phyloP scores from a whole-genome alignment of 2,797 vertebrate genomes.

The Margarornis squamiger region DNA sequence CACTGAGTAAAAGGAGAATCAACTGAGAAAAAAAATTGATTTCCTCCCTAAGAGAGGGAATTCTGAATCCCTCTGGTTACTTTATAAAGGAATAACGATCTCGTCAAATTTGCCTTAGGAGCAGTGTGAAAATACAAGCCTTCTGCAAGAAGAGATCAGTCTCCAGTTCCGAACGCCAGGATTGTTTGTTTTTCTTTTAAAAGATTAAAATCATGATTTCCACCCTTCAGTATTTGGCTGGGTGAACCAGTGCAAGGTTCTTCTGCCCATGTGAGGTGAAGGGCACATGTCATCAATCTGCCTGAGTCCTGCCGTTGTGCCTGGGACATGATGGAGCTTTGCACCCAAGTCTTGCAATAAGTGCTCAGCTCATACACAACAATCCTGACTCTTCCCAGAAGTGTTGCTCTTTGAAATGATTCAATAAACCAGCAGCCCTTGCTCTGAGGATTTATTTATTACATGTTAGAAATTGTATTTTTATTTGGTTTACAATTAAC shows the following conservation, averaged over 20 bases:
- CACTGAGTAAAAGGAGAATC: background rate
- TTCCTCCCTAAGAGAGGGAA: background rate
- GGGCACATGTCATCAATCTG: background rate
- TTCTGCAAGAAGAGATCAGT: background rate
- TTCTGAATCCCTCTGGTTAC: background rate
- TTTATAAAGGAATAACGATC: background rate
- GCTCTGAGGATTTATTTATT: background rate
- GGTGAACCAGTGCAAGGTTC: background rate
- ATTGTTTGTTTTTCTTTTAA: background rate
- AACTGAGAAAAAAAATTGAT: rapidly evolving
- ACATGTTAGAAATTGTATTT: background rate
- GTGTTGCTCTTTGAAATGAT: background rate
- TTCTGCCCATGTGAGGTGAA: background rate
- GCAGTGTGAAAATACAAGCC: background rate
- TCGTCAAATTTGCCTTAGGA: background rate
- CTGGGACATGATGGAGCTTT: background rate
- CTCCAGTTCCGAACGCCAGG: background rate
- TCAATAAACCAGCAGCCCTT: background rate
- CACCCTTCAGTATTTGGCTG: background rate
- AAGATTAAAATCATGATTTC: background rate
- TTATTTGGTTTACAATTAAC: background rate
- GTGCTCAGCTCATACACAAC: rapidly evolving
- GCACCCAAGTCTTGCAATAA: background rate
- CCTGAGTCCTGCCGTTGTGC: background rate
- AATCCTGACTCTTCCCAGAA: background rate